phyloP scores from a whole-genome alignment of 23 tunicate species.

The Ascidia mentula region DNA sequence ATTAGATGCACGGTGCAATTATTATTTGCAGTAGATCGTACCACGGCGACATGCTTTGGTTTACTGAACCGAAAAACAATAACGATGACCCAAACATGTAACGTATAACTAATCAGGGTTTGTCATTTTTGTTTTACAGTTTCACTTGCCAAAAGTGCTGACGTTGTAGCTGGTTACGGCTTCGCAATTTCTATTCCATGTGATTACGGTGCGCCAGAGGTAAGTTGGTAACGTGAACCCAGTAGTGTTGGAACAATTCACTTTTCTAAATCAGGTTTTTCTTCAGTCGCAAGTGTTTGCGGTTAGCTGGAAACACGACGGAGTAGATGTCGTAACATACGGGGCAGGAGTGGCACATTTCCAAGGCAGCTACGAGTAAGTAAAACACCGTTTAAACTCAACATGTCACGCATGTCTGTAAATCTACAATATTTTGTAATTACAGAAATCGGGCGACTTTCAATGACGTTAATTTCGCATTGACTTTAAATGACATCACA shows the following conservation, averaged over 20 bases:
- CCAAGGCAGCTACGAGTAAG: slow-evolving; percentile 16
- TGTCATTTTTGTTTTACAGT: neutral
- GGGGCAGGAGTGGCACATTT: neutral
- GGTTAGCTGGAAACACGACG: slow-evolving; percentile 21
- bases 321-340: neutral
- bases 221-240: neutral
- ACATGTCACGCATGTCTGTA: neutral
- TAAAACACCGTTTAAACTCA: neutral
- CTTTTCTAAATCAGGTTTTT: too few relatives aligned
- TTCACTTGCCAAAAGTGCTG: neutral
- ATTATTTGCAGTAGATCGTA: too few relatives aligned
- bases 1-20: too few relatives aligned
- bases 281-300: slow-evolving; percentile 7
- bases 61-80: too few relatives aligned
- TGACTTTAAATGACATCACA: slow-evolving; percentile 17
- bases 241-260: too few relatives aligned
- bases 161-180: neutral
- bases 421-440: neutral
- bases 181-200: slow-evolving; percentile 11
- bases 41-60: too few relatives aligned
- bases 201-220: slow-evolving; percentile 7
- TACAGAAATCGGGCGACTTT: neutral
- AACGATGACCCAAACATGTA: too few relatives aligned
- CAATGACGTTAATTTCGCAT: slow-evolving; percentile 1
- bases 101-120: too few relatives aligned